Base-by-base conservation (phyloP, 2,797 vertebrate species). In the Otus scops region DNA sequence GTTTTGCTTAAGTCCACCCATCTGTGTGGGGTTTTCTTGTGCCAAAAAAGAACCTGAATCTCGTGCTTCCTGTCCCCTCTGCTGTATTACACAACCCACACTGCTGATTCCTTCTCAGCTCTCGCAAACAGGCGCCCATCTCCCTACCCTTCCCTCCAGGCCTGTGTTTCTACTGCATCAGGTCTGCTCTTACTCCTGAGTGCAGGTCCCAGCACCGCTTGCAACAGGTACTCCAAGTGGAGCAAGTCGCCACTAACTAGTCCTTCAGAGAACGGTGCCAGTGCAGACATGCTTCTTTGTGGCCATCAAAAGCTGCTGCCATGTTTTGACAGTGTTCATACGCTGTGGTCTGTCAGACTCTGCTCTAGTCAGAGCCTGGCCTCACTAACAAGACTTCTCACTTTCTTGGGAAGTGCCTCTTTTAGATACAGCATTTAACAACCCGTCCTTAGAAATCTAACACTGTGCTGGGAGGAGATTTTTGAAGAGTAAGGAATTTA, bases 291-390 rank as follows among this genome's bases (percentile, higher is more conserved):
- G 21, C 38, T 92, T 16, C 34, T 88, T 18, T 54, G 68, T 43
- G 68, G 51, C 60, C 27, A 9, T 41, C 64, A 50, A 11, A 76
- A 85, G 54, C 71, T 76, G 38, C 63, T 78, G 39, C 51, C 6
- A 0, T 32, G 22, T 39, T 39, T 68, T 60, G 48, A 63, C 43
- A 60, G 30, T 2, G 0, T 61, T 83, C 0, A 0, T 47, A 9
- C 16, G 10, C 53, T 39, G 36, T 34, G 71, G 6, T 48, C 41
- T 89, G 65, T 26, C 56, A 59, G 23, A 51, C 57, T 64, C 39
- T 32, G 57, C 45, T 45, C 7, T 17, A 45, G 19, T 14, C 30
- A 28, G 19, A 59, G 11, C n/a, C 17, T 45, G 6, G 19, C 45
- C 67, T 80, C 39, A 6, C 5, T 19, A 24, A 9, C 19, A 48